Evolutionary conservation across 2,888 invertebrate species (phyloP).

Genomic region (Eubasilissa splendida): DNA sequence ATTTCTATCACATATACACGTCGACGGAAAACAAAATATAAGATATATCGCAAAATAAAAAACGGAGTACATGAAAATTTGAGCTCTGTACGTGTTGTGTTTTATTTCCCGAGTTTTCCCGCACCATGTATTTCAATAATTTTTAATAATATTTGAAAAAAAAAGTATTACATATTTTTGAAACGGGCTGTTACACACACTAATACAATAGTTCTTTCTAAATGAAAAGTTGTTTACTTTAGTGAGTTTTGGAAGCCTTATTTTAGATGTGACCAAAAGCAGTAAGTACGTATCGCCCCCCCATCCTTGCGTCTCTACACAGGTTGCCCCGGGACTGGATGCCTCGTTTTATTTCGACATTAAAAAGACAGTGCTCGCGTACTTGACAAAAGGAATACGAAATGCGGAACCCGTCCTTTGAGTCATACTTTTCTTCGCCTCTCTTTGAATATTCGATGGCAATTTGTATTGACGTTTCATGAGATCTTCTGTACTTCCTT

Average conservation of each 20-base stretch:
- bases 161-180: too few species aligned
- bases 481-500: not conserved
- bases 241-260: not conserved
- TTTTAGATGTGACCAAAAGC: not conserved
- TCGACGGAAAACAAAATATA: too few species aligned
- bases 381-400: slow-evolving; percentile 43
- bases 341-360: slow-evolving; percentile 35
- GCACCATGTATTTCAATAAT: too few species aligned
- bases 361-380: slow-evolving; percentile 37
- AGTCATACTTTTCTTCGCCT: not conserved
- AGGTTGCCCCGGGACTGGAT: slow-evolving; percentile 18
- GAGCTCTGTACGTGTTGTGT: too few species aligned
- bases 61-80: too few species aligned
- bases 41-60: too few species aligned
- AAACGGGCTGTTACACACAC: too few species aligned
- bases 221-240: too few species aligned
- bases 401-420: slow-evolving; percentile 34
- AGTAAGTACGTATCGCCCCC: not conserved
- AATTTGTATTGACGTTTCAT: slow-evolving; percentile 4
- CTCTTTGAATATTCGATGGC: slow-evolving; percentile 8
- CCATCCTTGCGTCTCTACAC: not conserved
- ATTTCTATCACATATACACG: too few species aligned
- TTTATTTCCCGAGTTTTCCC: too few species aligned
- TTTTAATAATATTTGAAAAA: too few species aligned
- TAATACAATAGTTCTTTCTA: too few species aligned